Base-by-base conservation (phyloP, 2,797 vertebrate genomes). In the Macropus fuliginosus region DNA sequence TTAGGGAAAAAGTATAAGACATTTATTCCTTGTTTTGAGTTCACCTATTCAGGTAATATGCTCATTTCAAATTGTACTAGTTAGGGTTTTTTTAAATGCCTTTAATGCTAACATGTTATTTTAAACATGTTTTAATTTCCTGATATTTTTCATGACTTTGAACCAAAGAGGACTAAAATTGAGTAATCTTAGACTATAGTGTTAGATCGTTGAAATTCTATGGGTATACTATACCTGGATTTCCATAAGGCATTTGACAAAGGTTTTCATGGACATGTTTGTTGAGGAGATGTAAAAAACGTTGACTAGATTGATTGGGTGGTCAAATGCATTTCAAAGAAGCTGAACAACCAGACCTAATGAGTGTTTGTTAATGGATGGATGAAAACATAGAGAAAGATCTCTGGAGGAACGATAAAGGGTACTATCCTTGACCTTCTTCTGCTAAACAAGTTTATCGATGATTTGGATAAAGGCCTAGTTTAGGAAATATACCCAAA, bases 21-120 rank as follows among this genome's bases (percentile, higher is more conserved):
- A 87, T 87, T 87, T 46, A 27, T 50, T 96, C 93, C 46, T 24
- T 81, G 4, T 94, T 94, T 93, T 91, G 92, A 96, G 91, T 96
- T 34, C 92, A 50, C 29, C 52, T 46, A 56, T 91, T 95, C 87
- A 92, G 52, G 62, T 56, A 46, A 55, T 91, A 55, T 27, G 89
- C 4, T 89, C 89, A 93, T 55, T 92, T 57, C 94, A 87, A 27
- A 91, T 6, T 92, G 27, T 21, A 90, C 56, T n/a, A 28, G 18
- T 74, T 91, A 93, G 91, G 27, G 34, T 93, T 29, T 31, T 56
- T 3, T 91, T 3, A 24, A 46, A n/a, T 21, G 5, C 55, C 5
- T 27, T 91, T 66, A 50, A 28, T 66, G 16, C 5, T 56, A 56
- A 74, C 18, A 59, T 46, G 3, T 3, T 27, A 3, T 46, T 24